A percentile compares a stretch with the other conserved stretches of the same genome.
These are phyloP conservation scores for Lithobates sylvaticus DNA, from an alignment of 2,797 vertebrate species.

Conservation along the genomic window DNA sequence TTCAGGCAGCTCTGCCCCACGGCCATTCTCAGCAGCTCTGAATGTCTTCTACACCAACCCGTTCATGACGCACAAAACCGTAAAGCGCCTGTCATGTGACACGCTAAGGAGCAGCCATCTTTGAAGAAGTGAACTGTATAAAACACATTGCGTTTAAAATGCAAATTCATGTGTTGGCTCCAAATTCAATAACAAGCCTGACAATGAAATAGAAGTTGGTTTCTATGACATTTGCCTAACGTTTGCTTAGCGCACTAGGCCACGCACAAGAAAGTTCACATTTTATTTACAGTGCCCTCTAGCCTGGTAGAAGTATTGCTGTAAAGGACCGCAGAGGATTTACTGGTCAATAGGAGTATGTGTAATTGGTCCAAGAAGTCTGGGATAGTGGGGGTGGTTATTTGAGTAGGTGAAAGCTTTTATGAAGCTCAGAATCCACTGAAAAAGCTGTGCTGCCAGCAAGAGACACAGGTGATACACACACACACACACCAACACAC, in stretches of 20 bases:
- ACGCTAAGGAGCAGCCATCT: neutral
- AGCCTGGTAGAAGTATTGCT: no score
- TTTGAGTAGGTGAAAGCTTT: no score
- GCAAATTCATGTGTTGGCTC: neutral
- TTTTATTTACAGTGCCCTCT: neutral
- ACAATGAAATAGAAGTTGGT: neutral
- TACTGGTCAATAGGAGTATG: no score
- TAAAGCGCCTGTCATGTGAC: conserved; percentile 20
- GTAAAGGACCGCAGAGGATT: no score
- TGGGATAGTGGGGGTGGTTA: no score
- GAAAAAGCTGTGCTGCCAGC: no score
- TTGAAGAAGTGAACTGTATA: neutral
- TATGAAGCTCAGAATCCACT: no score
- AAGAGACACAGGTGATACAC: no score
- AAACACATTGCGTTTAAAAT: neutral
- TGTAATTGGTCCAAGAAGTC: no score
- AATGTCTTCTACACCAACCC: conserved; percentile 25
- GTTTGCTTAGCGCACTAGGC: no score
- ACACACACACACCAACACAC: no score
- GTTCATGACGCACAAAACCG: conserved; percentile 13
- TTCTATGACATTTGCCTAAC: neutral
- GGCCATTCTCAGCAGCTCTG: neutral
- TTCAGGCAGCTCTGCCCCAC: no score
- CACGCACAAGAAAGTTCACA: neutral
- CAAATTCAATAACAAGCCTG: neutral